Evolutionary conservation across 2,113 vertebrate genomes (phyloP).

Genomic region (Colinus virginianus): DNA sequence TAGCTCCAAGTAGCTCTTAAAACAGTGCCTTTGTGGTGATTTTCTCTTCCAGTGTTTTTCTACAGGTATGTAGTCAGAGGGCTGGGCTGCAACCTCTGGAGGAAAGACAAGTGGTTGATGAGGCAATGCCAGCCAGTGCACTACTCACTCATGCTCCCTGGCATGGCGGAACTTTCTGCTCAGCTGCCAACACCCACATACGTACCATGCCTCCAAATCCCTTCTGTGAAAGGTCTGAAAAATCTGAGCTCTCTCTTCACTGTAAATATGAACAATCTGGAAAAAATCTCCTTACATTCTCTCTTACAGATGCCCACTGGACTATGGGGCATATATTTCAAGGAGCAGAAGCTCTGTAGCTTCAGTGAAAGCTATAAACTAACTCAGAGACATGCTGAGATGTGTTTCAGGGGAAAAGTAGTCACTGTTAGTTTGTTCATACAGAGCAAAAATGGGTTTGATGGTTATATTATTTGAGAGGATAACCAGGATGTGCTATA

Average conservation of each 20-base stretch:
- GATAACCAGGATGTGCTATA: neutral
- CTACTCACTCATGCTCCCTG: neutral
- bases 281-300: neutral
- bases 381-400: neutral
- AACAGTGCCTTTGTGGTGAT: fast-evolving
- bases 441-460: neutral
- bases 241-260: neutral
- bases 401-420: neutral
- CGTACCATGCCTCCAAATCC: neutral
- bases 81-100: neutral
- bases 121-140: neutral
- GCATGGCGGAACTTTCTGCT: neutral
- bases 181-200: neutral
- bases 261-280: neutral
- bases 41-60: neutral
- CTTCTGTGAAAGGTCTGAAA: neutral
- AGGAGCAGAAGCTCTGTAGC: neutral
- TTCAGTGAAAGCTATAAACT: neutral
- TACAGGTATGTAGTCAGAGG: neutral
- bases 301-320: neutral
- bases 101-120: neutral
- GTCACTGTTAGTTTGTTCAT: neutral
- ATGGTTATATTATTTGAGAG: neutral
- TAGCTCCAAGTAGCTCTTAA: neutral
- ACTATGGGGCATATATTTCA: neutral